Evolutionary conservation across 2,888 invertebrate species (phyloP), one percentile per base, ranked within the genome.

Genomic region (Capitulum mitella): DNA sequence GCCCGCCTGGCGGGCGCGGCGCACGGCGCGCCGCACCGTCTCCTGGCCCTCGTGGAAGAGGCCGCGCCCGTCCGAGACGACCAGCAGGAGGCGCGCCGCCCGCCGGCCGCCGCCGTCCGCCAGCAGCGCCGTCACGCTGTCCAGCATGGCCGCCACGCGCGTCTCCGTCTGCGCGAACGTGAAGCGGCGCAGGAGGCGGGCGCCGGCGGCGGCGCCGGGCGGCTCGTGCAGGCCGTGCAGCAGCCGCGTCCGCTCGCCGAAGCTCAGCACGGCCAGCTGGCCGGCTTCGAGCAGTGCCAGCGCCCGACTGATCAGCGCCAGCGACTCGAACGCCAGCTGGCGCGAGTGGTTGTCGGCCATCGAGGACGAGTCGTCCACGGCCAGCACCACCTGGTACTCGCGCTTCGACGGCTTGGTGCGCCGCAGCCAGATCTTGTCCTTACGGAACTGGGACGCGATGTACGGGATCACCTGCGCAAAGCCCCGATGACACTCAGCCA

Each of bases 381-480:
- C 98, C 75, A 99, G 89, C 34, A 97, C 91, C 77, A 98, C 95
- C 86, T 97, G 97, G 86, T 99, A 99, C 83, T 98, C 93, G 77
- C 99, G 89, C 84, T 96, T 95, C 0, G 95, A 95, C 0, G 97
- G 97, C 85, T 96, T 96, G 0, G 96, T 98, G 79, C 99, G 89
- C 26, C 98, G 89, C 84, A 99, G 85, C 99, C 99, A 99, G 84
- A 99, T 99, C 86, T 98, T 97, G 85, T 99, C 98, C 86, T 99
- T 99, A 75, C 98, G 90, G 87, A 98, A 99, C 86, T 98, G 94
- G 81, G 98, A 98, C 32, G 99, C 99, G 82, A 99, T 97, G 87
- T 99, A 99, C 0, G 98, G 95, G 84, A 99, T 97, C 79, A 99
- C 93, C 85, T 90, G 87, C 32, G 82, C 79, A 76, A n/a, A n/a